phyloP scores from a whole-genome alignment of 1,140 invertebrate species.

The Saxidomus purpurata region DNA sequence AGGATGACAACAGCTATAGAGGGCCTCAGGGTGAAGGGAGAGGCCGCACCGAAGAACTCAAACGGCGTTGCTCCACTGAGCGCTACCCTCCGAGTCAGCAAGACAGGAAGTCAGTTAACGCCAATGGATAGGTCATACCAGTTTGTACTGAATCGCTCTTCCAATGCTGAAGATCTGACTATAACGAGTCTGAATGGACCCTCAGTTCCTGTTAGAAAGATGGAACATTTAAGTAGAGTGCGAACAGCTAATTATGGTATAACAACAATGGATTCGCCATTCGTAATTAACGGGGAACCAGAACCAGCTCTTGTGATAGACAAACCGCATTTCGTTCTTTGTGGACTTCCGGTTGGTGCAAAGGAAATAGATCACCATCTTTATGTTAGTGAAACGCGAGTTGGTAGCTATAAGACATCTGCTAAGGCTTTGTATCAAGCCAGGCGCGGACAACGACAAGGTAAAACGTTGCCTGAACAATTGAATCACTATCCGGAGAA shows the following conservation, averaged over 20 bases:
- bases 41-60: conserved; percentile 44
- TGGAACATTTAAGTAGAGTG: conserved; percentile 57
- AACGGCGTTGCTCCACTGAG: background rate
- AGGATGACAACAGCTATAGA: conserved; percentile 40
- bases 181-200: conserved; percentile 31
- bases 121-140: conserved; percentile 41
- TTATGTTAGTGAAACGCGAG: conserved; percentile 57
- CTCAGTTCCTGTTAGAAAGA: conserved; percentile 49
- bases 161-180: background rate
- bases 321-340: conserved; percentile 65
- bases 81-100: background rate
- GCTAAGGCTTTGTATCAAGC: conserved; percentile 56
- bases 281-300: background rate
- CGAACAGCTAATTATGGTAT: conserved; percentile 58
- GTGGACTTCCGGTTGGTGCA: conserved; percentile 61
- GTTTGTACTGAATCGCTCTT: conserved; percentile 19
- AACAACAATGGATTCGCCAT: conserved; percentile 56
- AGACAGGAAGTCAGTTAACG: background rate
- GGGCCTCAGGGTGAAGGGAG: conserved; percentile 42
- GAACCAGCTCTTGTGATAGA: conserved; percentile 45
- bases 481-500: background rate
- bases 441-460: conserved; percentile 16
- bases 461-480: conserved; percentile 36
- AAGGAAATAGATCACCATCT: conserved; percentile 61
- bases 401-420: conserved; percentile 64